phyloP scores from a whole-genome alignment of 2,888 invertebrate species.

The Aleiodes testaceus region DNA sequence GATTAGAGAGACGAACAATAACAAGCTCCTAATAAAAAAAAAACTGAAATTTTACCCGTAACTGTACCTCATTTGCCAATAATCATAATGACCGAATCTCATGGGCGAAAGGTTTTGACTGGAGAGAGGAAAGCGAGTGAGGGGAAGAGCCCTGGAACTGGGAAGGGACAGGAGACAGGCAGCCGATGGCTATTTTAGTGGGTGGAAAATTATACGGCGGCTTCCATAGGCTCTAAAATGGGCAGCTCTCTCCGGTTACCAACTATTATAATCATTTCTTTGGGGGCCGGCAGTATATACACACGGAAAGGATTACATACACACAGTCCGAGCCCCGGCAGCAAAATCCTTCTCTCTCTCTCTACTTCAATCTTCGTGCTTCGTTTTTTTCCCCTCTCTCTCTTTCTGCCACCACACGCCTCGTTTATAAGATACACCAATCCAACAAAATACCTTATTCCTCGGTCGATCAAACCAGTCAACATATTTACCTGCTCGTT shows the following conservation, averaged over 20 bases:
- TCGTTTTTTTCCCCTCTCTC: neutral
- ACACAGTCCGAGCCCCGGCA: conserved; percentile 15
- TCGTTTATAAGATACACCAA: conserved; percentile 12
- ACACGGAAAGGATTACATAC: conserved; percentile 52
- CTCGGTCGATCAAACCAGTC: conserved; percentile 56
- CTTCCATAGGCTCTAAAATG: conserved; percentile 72
- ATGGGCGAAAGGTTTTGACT: conserved; percentile 51
- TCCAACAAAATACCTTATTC: conserved; percentile 21
- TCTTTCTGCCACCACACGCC: conserved; percentile 14
- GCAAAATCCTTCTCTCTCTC: conserved; percentile 39
- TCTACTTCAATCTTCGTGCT: conserved; percentile 20
- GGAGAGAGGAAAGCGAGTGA: neutral
- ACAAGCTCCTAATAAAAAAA: neutral
- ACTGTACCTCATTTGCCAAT: conserved; percentile 72
- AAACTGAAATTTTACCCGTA: conserved; percentile 46
- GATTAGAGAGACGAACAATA: too few species aligned
- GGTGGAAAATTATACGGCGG: conserved; percentile 73
- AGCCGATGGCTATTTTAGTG: conserved; percentile 72
- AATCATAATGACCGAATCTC: conserved; percentile 66
- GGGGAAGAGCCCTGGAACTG: conserved; percentile 18
- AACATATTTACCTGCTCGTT: conserved; percentile 73
- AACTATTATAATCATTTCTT: conserved; percentile 73
- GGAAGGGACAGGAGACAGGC: conserved; percentile 49
- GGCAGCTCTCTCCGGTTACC: conserved; percentile 72
- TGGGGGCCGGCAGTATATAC: conserved; percentile 56